Conservation (phyloP, 1,140 invertebrate genomes). For the Phymorhynchus buccinoides region DNA sequence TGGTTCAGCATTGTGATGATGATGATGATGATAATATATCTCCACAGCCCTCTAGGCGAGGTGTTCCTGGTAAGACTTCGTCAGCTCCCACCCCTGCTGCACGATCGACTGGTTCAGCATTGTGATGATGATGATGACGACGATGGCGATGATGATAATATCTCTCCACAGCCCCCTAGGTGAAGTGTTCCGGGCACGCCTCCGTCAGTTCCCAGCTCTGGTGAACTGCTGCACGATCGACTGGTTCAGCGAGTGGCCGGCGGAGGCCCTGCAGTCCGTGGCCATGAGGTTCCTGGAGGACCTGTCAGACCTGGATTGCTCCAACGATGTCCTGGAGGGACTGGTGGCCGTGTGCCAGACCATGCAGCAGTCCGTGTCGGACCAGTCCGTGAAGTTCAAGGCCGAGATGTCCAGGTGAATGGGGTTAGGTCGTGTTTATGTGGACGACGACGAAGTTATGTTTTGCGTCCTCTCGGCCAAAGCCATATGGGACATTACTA, state of each 20-base stretch:
- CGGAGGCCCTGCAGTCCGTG: conserved; percentile 78
- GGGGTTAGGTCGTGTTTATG: too few relatives aligned
- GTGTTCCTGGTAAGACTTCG: too few relatives aligned
- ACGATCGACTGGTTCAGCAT: too few relatives aligned
- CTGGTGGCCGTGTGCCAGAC: conserved; percentile 70
- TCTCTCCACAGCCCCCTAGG: conserved; percentile 68
- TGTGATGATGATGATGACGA: too few relatives aligned
- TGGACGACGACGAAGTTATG: too few relatives aligned
- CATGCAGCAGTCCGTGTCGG: conserved; percentile 69
- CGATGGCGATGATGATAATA: too few relatives aligned
- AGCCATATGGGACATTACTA: too few relatives aligned
- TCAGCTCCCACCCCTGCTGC: too few relatives aligned
- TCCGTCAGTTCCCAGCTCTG: conserved; percentile 74
- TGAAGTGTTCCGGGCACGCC: conserved; percentile 73
- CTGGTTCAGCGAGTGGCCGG: conserved; percentile 80
- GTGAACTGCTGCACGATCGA: conserved; percentile 75
- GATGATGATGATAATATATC: too few relatives aligned
- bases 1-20: conserved; percentile 79
- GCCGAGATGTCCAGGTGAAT: conserved; percentile 76
- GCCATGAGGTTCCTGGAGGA: conserved; percentile 70
- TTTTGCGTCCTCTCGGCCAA: too few relatives aligned
- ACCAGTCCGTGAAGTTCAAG: conserved; percentile 77
- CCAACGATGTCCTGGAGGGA: conserved; percentile 68
- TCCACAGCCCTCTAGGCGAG: too few relatives aligned
- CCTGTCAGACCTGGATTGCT: conserved; percentile 66